Evolutionary conservation across 1,140 invertebrate genomes (phyloP).

Genomic region (Musca vetustissima): DNA sequence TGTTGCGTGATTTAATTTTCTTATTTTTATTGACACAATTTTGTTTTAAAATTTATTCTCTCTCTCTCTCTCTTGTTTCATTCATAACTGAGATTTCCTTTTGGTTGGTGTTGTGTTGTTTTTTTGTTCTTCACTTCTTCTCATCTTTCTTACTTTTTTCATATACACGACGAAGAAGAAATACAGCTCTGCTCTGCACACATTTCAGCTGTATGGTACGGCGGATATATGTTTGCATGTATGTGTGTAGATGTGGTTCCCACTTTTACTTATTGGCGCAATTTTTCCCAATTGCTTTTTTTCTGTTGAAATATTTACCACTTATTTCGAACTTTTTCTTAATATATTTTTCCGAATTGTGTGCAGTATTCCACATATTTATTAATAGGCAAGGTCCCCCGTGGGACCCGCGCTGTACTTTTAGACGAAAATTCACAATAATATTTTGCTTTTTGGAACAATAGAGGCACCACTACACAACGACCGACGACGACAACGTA

Average conservation of each 20-base stretch:
- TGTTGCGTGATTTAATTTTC: neutral
- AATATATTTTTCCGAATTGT: neutral
- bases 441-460: no score
- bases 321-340: constrained; percentile 11
- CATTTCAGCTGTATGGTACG: neutral
- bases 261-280: constrained; percentile 50
- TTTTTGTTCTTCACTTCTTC: neutral
- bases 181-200: constrained; percentile 17
- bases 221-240: neutral
- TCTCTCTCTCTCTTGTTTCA: constrained; percentile 9
- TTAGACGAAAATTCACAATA: no score
- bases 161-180: neutral
- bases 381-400: neutral
- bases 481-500: no score
- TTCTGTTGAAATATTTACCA: neutral
- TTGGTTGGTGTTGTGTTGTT: constrained; percentile 7
- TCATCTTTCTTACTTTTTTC: no score
- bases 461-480: no score
- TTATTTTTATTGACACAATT: constrained; percentile 17
- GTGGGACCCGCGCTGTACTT: no score
- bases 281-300: constrained; percentile 30
- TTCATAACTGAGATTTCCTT: constrained; percentile 22
- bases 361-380: neutral
- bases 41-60: neutral
- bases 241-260: constrained; percentile 37